These are phyloP conservation scores for Hydrolagus colliei DNA, from an alignment of 2,797 vertebrate genomes.

Conservation along the genomic window DNA sequence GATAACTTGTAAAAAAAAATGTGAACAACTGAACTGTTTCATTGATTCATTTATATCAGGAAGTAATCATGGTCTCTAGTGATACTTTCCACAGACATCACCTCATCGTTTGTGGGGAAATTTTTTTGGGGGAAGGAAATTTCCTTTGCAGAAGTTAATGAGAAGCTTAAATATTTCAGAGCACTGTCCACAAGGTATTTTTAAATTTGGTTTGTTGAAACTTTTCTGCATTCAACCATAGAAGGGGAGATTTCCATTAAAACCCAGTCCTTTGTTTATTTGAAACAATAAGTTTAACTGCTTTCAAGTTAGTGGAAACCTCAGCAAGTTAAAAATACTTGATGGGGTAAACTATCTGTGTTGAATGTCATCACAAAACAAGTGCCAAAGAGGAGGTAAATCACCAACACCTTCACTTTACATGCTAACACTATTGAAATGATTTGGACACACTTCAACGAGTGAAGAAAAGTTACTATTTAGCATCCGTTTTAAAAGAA, in stretches of 20 bases:
- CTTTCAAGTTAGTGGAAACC: neutral
- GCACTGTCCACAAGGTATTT: neutral
- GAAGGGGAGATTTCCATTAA: neutral
- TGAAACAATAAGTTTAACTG: neutral
- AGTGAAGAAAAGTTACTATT: neutral
- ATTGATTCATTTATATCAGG: too few species aligned
- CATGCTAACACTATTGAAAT: neutral
- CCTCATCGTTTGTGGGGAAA: neutral
- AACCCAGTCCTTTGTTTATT: neutral
- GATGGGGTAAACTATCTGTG: neutral
- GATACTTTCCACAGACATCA: neutral
- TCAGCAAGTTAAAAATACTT: neutral
- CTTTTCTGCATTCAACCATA: neutral
- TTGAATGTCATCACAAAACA: neutral
- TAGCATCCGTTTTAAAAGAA: neutral
- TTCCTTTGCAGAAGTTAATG: neutral
- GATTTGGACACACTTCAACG: neutral
- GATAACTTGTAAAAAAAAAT: neutral
- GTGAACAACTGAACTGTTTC: too few species aligned
- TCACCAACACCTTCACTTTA: neutral
- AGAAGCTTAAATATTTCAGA: neutral
- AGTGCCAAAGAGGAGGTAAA: neutral
- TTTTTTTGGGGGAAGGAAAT: neutral
- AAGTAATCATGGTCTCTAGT: neutral
- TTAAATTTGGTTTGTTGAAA: neutral